Base-by-base conservation (phyloP, 64 coral and sea anemone species). In the Trachythela sp. region DNA sequence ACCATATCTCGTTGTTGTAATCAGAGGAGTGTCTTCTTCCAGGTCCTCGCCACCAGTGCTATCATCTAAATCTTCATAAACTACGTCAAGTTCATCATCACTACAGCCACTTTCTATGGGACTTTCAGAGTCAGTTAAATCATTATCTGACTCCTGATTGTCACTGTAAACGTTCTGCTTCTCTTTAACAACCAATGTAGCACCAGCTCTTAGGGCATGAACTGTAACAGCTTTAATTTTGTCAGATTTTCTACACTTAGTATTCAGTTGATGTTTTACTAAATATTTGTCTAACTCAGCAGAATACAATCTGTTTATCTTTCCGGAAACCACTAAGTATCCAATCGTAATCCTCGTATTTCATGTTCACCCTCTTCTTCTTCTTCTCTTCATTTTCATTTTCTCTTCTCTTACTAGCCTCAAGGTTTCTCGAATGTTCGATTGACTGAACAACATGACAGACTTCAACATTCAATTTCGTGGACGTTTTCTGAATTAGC, bases 191-290 rank as follows among this genome's bases (percentile, higher is more conserved):
- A 68, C 67, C 58, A 9, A n/a, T n/a, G n/a, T n/a, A n/a, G n/a
- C n/a, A n/a, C n/a, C n/a, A n/a, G n/a, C n/a, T n/a, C n/a, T n/a
- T n/a, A n/a, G n/a, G n/a, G n/a, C n/a, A n/a, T n/a, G n/a, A n/a
- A 51, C 59, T 24, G 86, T 88, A 13, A 88, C 33, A 7, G 36
- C 86, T 4, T 33, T 22, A 29, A 88, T 29, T 80, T 77, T 83
- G 48, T 89, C 88, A 18, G 18, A 34, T n/a, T 89, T 89, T 34
- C 72, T 52, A 32, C 88, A 89, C 17, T 89, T 89, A 38, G 45
- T 83, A 13, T 87, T 87, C 20, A 85, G 22, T 85, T 85, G 11
- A 24, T 85, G 27, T 42, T 11, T 45, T 37, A 13, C 24, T 13
- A 86, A 11, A 58, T 86, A 86, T 43, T 86, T 86, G 31, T 56